A percentile compares a stretch with the other conserved stretches of the same genome.
These are phyloP conservation scores for Helicorthomorpha holstii DNA, from an alignment of 1,140 invertebrate species.

Conservation along the genomic window DNA sequence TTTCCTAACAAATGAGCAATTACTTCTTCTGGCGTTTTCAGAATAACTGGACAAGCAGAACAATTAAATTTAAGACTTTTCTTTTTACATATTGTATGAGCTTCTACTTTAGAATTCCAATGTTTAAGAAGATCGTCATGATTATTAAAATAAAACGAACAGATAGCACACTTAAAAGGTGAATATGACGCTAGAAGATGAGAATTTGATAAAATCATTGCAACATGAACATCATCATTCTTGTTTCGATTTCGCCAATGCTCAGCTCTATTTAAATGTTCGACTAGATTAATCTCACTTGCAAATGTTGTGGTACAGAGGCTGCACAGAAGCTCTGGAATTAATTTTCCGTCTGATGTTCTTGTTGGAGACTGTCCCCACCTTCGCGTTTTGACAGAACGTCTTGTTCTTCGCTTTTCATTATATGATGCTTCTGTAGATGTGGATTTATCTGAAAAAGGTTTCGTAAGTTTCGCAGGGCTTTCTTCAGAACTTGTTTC, in stretches of 20 bases:
- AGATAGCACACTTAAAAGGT: slow-evolving; percentile 64
- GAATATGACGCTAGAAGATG: slow-evolving; percentile 50
- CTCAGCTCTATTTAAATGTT: slow-evolving; percentile 19
- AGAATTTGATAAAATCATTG: slow-evolving; percentile 39
- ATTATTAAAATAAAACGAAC: slow-evolving; percentile 67
- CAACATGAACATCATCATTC: slow-evolving; percentile 13
- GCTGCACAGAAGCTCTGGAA: not conserved
- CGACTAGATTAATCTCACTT: not conserved
- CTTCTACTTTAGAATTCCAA: slow-evolving; percentile 36
- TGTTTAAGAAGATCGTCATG: slow-evolving; percentile 51
- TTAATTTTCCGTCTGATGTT: too few relatives aligned
- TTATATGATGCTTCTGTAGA: not conserved
- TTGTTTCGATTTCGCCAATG: slow-evolving; percentile 19
- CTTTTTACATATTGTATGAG: not conserved
- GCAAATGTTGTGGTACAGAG: not conserved
- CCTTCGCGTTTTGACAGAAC: too few relatives aligned
- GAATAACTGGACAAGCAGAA: not conserved
- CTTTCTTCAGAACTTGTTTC: not conserved
- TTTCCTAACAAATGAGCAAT: not conserved
- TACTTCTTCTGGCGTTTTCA: not conserved
- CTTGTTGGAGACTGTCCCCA: too few relatives aligned
- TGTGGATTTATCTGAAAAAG: not conserved
- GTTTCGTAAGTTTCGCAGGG: not conserved
- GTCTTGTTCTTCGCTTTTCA: not conserved
- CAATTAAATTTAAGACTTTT: not conserved